A percentile compares a stretch with the other conserved stretches of the same genome.
phyloP scores from a whole-genome alignment of 1,140 invertebrate species.

The Oncopodura yosiiana region DNA sequence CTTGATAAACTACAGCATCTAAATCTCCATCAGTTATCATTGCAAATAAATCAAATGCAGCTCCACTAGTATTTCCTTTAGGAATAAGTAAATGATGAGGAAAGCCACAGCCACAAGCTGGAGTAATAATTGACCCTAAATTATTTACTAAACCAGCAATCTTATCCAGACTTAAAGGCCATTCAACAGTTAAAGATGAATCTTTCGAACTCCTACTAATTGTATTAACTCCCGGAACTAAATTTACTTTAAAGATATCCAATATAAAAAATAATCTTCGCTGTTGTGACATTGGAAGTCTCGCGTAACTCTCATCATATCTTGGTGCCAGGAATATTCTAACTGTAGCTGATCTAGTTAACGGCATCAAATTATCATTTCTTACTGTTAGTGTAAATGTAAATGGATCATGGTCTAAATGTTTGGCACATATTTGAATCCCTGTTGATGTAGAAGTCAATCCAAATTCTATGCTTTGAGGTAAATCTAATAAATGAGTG shows the following conservation, averaged over 20 bases:
- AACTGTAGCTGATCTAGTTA: slow-evolving; percentile 23
- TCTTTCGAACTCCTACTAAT: slow-evolving; percentile 3
- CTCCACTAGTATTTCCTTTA: slow-evolving; percentile 57
- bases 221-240: slow-evolving; percentile 6
- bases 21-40: slow-evolving; percentile 58
- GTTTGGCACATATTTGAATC: background rate
- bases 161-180: background rate
- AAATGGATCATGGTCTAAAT: slow-evolving; percentile 7
- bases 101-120: slow-evolving; percentile 69
- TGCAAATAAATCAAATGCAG: slow-evolving; percentile 59
- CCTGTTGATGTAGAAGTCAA: too few relatives aligned
- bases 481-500: too few relatives aligned
- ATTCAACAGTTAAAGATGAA: slow-evolving; percentile 4
- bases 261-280: slow-evolving; percentile 32
- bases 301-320: slow-evolving; percentile 31
- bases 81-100: slow-evolving; percentile 72
- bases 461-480: too few relatives aligned
- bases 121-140: too few relatives aligned
- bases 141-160: too few relatives aligned
- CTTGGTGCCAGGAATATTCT: slow-evolving; percentile 37
- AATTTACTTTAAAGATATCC: slow-evolving; percentile 28
- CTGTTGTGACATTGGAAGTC: slow-evolving; percentile 32
- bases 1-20: background rate
- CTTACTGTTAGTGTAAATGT: background rate
- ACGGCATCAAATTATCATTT: background rate